Conservation (phyloP, 2,113 vertebrate genomes). For the Sebastes fasciatus region DNA sequence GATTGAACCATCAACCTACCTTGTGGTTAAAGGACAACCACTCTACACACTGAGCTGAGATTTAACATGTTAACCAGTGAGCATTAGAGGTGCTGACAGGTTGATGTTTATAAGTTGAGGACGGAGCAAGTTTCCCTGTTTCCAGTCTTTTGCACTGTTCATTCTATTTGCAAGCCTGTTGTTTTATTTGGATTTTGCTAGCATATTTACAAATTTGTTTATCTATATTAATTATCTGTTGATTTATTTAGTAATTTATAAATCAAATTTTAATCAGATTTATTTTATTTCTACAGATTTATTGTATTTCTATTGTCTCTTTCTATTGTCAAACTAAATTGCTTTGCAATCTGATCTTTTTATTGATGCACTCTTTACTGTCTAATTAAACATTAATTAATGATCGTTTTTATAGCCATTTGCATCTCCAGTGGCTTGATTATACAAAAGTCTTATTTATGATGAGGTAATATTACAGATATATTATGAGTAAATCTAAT, state of each 20-base stretch:
- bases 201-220: not conserved
- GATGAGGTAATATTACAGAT: constrained; percentile 9
- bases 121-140: too few relatives aligned
- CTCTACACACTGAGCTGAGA: too few relatives aligned
- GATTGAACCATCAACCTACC: too few relatives aligned
- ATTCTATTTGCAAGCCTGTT: too few relatives aligned
- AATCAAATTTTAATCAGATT: not conserved
- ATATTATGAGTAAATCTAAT: not conserved
- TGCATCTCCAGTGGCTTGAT: not conserved
- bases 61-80: too few relatives aligned
- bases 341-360: not conserved
- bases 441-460: not conserved
- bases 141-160: not conserved
- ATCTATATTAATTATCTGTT: not conserved
- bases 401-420: not conserved
- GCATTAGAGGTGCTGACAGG: too few relatives aligned
- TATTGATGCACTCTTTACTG: not conserved
- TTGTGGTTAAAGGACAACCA: too few relatives aligned
- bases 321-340: not conserved
- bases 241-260: not conserved
- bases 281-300: not conserved
- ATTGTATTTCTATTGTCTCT: not conserved
- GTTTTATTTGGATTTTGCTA: not conserved
- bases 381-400: not conserved
- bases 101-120: too few relatives aligned